Conservation (phyloP, 2,797 vertebrate species). For the Enteromius unitaeniatus region DNA sequence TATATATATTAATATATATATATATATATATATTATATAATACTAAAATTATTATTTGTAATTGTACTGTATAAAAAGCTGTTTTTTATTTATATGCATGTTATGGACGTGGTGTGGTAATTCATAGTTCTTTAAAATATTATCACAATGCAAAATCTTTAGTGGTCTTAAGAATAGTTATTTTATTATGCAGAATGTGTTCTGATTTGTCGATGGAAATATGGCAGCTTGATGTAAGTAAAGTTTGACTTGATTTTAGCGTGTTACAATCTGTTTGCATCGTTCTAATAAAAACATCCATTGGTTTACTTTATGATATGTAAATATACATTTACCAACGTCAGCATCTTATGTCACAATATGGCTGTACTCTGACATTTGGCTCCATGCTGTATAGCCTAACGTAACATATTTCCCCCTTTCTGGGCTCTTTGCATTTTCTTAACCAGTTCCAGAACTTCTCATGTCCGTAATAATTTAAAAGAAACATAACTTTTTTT, state of each 20-base stretch:
- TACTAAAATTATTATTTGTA: not conserved
- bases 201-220: not conserved
- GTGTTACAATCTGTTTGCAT: constrained; percentile 1
- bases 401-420: not conserved
- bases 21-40: not conserved
- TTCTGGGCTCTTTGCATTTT: constrained; percentile 15
- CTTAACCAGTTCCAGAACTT: constrained; percentile 30
- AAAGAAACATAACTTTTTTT: constrained; percentile 14
- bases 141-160: not conserved
- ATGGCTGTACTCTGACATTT: constrained; percentile 1
- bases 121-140: not conserved
- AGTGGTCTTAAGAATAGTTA: not conserved
- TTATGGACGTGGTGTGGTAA: not conserved
- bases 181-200: not conserved
- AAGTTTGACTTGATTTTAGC: not conserved
- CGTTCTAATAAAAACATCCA: constrained; percentile 9
- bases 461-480: not conserved
- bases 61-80: not conserved
- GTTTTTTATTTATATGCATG: not conserved
- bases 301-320: constrained; percentile 1
- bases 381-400: not conserved
- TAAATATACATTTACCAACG: not conserved
- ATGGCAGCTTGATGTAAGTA: not conserved
- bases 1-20: not conserved
- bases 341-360: not conserved